A percentile compares a stretch with the other conserved stretches of the same genome.
phyloP scores from a whole-genome alignment of 2,797 vertebrate genomes.

The Anguilla marmorata region DNA sequence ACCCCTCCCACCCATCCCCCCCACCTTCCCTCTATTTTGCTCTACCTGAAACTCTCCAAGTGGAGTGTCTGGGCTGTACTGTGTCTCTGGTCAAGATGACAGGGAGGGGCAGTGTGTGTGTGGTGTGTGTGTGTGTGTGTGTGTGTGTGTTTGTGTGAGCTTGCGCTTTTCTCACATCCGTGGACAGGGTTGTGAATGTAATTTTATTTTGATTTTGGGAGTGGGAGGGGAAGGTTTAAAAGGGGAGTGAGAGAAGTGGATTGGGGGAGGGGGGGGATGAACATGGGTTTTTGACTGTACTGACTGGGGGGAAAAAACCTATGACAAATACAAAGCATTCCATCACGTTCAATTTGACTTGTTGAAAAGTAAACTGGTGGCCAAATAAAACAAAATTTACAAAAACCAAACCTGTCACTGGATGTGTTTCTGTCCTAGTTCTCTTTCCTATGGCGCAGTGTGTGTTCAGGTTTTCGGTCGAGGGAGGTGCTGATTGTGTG shows the following conservation, averaged over 20 bases:
- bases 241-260: conserved; percentile 16
- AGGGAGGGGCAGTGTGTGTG: conserved; percentile 31
- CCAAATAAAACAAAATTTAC: conserved; percentile 88
- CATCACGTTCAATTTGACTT: conserved; percentile 79
- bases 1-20: conserved; percentile 52
- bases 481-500: background rate
- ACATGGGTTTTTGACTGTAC: conserved; percentile 8
- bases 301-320: conserved; percentile 51
- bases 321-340: conserved; percentile 74
- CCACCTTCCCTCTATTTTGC: conserved; percentile 30
- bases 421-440: background rate
- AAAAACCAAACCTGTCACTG: conserved; percentile 39
- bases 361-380: conserved; percentile 79
- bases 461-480: too few species aligned
- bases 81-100: conserved; percentile 31
- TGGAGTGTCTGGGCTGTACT: conserved; percentile 32
- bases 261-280: conserved; percentile 20
- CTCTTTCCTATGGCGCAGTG: background rate
- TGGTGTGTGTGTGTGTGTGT: conserved; percentile 24
- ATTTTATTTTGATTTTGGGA: conserved; percentile 33
- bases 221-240: conserved; percentile 34
- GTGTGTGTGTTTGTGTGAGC: conserved; percentile 27
- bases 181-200: conserved; percentile 47
- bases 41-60: conserved; percentile 50
- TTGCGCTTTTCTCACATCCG: conserved; percentile 40